These are phyloP conservation scores for Xenopus borealis DNA, from an alignment of 2,113 vertebrate genomes.

Conservation along the genomic window DNA sequence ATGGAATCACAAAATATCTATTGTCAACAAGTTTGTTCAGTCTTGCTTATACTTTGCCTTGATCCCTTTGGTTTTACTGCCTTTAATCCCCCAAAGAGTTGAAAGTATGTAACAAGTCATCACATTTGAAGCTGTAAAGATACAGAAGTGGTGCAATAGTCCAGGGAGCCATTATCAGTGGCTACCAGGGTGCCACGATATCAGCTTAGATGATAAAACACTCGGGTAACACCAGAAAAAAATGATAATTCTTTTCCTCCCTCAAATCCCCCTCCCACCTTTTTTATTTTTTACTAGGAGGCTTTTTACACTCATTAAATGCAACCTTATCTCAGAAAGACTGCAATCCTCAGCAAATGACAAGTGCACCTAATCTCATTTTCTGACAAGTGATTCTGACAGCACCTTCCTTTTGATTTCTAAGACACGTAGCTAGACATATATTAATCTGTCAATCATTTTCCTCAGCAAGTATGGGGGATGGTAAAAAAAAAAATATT, in stretches of 20 bases:
- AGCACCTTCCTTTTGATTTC: conserved; percentile 90
- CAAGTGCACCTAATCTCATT: conserved; percentile 90
- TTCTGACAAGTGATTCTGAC: conserved; percentile 90
- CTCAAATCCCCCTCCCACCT: conserved; percentile 54
- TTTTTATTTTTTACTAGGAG: conserved; percentile 64
- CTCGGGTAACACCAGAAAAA: conserved; percentile 66
- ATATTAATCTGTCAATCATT: conserved; percentile 98
- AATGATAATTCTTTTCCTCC: conserved; percentile 54
- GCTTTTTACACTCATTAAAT: conserved; percentile 87
- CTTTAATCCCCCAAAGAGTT: conserved; percentile 59
- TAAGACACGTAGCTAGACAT: conserved; percentile 91
- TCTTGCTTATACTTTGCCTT: conserved; percentile 31
- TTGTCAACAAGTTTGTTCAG: conserved; percentile 12
- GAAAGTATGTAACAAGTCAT: conserved; percentile 58
- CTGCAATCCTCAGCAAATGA: conserved; percentile 85
- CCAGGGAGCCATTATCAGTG: conserved; percentile 62
- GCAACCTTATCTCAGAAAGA: conserved; percentile 87
- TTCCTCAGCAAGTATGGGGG: conserved; percentile 64
- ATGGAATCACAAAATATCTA: conserved; percentile 17
- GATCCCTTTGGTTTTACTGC: conserved; percentile 55
- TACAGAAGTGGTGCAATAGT: conserved; percentile 54
- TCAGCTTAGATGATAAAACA: conserved; percentile 65
- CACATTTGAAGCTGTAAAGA: conserved; percentile 55
- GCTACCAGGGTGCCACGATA: conserved; percentile 62
- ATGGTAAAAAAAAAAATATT: conserved; percentile 41